Conservation (phyloP, 2,797 vertebrate species). For the Telmatherina bonti region DNA sequence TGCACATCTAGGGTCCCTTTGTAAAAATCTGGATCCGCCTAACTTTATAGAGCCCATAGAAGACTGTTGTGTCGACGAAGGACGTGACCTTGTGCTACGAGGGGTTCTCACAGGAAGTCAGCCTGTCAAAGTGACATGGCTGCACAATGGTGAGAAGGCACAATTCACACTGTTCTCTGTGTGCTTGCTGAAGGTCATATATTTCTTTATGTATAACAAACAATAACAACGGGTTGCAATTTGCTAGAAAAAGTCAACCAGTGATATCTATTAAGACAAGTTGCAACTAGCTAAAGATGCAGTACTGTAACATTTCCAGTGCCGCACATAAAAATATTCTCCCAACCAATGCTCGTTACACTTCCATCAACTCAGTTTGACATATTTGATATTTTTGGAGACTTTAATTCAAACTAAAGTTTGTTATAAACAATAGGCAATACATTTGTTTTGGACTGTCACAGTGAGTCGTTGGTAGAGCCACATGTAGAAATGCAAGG, state of each 20-base stretch:
- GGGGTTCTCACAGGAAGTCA: conserved; percentile 73
- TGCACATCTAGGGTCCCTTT: conserved; percentile 32
- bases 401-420: neutral
- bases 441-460: neutral
- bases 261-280: neutral
- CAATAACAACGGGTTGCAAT: neutral
- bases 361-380: neutral
- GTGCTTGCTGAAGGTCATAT: neutral
- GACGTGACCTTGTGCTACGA: conserved; percentile 70
- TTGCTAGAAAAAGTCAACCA: neutral
- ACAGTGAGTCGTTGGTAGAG: neutral
- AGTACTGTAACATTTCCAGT: neutral
- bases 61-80: conserved; percentile 80
- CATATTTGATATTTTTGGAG: neutral
- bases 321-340: neutral
- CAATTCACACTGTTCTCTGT: neutral
- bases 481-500: neutral
- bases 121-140: conserved; percentile 79
- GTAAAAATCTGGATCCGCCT: conserved; percentile 57
- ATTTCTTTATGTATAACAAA: neutral
- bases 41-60: conserved; percentile 70
- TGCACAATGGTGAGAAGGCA: conserved; percentile 82
- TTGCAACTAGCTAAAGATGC: neutral
- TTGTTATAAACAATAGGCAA: neutral
- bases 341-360: neutral